Percentiles rank a stretch among this genome's conserved stretches.
Conservation (phyloP, 2,888 invertebrate species). For the Epinotia brunnichana region DNA sequence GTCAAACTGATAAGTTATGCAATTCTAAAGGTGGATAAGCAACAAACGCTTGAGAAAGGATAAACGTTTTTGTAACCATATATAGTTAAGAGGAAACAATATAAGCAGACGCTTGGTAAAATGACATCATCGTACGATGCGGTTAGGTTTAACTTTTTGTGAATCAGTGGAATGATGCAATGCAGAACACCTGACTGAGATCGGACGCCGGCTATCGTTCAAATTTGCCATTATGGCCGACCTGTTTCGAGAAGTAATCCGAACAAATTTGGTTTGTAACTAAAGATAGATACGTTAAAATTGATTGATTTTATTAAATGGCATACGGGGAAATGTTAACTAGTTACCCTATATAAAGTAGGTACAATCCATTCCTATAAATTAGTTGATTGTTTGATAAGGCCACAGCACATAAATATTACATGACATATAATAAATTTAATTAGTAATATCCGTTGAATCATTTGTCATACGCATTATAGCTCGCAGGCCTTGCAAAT, state of each 20-base stretch:
- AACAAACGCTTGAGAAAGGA: slow-evolving; percentile 17
- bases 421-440: slow-evolving; percentile 42
- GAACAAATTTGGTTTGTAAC: background rate
- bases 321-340: background rate
- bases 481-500: slow-evolving; percentile 48
- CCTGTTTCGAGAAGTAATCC: slow-evolving; percentile 14
- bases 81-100: slow-evolving; percentile 20
- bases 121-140: slow-evolving; percentile 58
- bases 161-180: slow-evolving; percentile 47
- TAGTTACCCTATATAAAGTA: background rate
- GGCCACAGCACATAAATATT: slow-evolving; percentile 35
- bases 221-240: slow-evolving; percentile 15
- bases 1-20: slow-evolving; percentile 1
- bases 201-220: slow-evolving; percentile 30
- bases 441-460: slow-evolving; percentile 41
- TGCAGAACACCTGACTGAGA: slow-evolving; percentile 43
- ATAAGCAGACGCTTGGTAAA: slow-evolving; percentile 50
- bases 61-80: slow-evolving; percentile 13
- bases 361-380: background rate
- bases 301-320: background rate
- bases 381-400: slow-evolving; percentile 27
- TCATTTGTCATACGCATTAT: slow-evolving; percentile 45
- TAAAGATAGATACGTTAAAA: background rate
- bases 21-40: slow-evolving; percentile 11
- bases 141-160: slow-evolving; percentile 45